phyloP scores from a whole-genome alignment of 2,888 invertebrate genomes.

The Phytoseiulus persimilis region DNA sequence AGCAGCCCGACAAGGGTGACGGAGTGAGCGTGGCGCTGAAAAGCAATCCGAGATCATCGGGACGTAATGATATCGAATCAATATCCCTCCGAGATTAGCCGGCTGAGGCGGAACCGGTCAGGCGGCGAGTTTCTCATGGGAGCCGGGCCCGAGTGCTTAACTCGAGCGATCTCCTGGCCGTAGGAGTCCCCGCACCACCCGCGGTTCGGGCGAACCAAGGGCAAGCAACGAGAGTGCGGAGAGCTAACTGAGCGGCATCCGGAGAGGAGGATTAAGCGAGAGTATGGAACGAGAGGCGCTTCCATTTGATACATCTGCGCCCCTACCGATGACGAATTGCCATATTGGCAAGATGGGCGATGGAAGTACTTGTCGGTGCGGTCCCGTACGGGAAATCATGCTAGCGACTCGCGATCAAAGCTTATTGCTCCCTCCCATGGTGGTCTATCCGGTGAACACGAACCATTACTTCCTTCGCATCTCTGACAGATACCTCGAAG shows the following conservation, averaged over 20 bases:
- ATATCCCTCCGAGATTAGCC: background rate
- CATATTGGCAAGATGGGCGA: background rate
- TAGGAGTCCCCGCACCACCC: background rate
- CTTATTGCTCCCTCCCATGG: too few species aligned
- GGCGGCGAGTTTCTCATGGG: background rate
- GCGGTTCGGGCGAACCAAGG: background rate
- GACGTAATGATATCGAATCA: background rate
- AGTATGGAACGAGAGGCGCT: background rate
- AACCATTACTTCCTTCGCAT: too few species aligned
- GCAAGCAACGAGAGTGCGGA: background rate
- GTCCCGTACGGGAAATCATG: too few species aligned
- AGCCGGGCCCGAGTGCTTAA: background rate
- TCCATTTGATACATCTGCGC: background rate
- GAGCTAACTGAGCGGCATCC: background rate
- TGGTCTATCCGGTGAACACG: too few species aligned
- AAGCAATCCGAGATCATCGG: background rate
- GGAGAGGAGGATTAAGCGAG: background rate
- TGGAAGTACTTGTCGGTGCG: background rate
- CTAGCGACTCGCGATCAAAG: too few species aligned
- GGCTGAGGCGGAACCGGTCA: background rate
- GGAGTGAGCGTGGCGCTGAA: background rate
- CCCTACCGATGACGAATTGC: background rate
- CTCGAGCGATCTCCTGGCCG: background rate
- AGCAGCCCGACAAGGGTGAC: background rate
- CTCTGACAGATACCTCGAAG: too few species aligned